These are phyloP conservation scores for Siniperca scherzeri DNA, from an alignment of 2,797 vertebrate species.

Conservation along the genomic window DNA sequence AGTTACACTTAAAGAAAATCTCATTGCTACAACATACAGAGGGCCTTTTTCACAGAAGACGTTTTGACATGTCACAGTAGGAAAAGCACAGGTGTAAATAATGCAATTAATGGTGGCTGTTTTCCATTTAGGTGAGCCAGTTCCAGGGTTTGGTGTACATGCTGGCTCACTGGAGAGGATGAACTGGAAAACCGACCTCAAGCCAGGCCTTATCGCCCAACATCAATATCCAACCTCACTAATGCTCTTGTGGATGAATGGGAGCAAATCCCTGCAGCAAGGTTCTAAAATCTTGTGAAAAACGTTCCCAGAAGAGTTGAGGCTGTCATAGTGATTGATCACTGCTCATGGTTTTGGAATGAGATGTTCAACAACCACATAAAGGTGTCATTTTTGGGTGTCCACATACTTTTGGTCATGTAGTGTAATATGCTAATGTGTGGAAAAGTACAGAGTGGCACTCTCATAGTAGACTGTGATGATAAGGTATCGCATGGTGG, in stretches of 20 bases:
- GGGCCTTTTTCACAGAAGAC: not conserved
- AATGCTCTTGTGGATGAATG: not conserved
- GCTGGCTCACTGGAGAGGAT: not conserved
- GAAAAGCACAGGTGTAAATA: not conserved
- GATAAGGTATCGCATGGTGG: not conserved
- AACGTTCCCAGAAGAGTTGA: not conserved
- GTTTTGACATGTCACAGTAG: not conserved
- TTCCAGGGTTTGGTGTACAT: not conserved
- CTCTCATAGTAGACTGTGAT: not conserved
- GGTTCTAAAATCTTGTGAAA: not conserved
- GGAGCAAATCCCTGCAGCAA: slow-evolving; percentile 8
- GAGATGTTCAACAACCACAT: not conserved
- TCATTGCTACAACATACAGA: not conserved
- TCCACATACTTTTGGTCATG: not conserved
- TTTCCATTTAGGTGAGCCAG: not conserved
- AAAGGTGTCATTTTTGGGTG: not conserved
- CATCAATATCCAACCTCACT: not conserved
- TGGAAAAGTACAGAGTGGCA: not conserved
- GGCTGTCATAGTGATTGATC: not conserved
- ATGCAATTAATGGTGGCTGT: not conserved
- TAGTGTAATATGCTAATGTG: not conserved
- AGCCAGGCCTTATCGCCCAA: not conserved
- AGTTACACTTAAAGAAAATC: not conserved
- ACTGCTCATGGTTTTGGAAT: not conserved
- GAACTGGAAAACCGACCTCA: not conserved